Conservation (phyloP, 2,113 vertebrate species). For the Gasterosteus nipponicus region DNA sequence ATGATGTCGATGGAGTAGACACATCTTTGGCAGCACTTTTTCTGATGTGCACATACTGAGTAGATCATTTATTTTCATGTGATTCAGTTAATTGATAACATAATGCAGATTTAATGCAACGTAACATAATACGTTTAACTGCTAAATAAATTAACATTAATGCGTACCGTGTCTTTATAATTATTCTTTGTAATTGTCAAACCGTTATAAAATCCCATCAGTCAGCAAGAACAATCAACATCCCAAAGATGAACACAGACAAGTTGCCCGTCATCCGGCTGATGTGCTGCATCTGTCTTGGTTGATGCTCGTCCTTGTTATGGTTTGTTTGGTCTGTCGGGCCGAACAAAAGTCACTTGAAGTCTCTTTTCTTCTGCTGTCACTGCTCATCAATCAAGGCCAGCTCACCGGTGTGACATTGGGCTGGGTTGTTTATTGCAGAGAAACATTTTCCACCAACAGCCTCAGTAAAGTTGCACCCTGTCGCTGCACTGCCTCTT, state of each 20-base stretch:
- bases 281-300: conserved; percentile 11
- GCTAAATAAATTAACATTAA: not conserved
- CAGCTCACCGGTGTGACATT: conserved; percentile 8
- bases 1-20: not conserved
- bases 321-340: not conserved
- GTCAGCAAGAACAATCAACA: not conserved
- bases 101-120: not conserved
- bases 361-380: conserved; percentile 16
- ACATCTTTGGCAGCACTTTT: not conserved
- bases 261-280: not conserved
- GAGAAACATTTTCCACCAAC: conserved; percentile 28
- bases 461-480: conserved; percentile 6
- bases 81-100: not conserved
- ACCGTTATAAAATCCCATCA: not conserved
- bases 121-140: not conserved
- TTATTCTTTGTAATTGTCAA: not conserved
- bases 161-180: not conserved
- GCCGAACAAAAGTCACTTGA: conserved; percentile 21
- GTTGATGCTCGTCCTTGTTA: not conserved
- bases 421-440: conserved; percentile 12
- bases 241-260: not conserved
- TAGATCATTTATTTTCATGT: not conserved
- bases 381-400: conserved; percentile 29
- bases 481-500: not conserved
- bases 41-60: not conserved